These are phyloP conservation scores for Corynorhinus townsendii DNA, from an alignment of 2,113 vertebrate genomes.

Conservation along the genomic window DNA sequence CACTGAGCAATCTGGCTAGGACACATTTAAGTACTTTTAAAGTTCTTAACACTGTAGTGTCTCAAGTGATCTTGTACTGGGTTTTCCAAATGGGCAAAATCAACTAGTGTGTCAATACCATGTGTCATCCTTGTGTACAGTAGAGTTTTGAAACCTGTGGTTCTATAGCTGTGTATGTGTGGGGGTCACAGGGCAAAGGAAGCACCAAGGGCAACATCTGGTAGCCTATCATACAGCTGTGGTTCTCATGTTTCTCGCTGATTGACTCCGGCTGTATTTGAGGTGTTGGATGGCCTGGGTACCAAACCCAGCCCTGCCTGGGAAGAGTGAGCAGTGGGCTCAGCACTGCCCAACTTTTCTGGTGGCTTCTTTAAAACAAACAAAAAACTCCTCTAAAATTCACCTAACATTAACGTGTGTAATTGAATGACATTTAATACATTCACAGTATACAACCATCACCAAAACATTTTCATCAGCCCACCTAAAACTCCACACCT, in stretches of 20 bases:
- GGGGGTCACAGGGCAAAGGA: background rate
- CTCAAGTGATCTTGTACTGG: fast-evolving
- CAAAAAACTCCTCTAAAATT: background rate
- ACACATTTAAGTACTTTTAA: background rate
- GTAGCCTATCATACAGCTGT: background rate
- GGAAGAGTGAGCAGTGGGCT: background rate
- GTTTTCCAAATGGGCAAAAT: background rate
- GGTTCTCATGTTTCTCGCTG: background rate
- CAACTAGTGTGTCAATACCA: fast-evolving
- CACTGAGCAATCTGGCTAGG: too few species aligned
- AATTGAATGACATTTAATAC: too few species aligned
- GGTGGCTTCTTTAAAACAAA: background rate
- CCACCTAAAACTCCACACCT: background rate
- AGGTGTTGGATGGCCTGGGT: too few species aligned
- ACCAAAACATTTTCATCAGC: background rate
- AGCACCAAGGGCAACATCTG: background rate
- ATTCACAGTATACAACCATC: background rate
- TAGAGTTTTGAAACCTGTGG: background rate
- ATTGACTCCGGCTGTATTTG: fast-evolving
- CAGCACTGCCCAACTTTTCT: background rate
- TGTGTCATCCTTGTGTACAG: background rate
- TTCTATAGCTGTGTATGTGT: background rate
- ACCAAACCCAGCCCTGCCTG: background rate
- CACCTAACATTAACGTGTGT: background rate
- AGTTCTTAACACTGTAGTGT: background rate